phyloP scores from a whole-genome alignment of 1,140 invertebrate genomes.

The Bombus polaris region DNA sequence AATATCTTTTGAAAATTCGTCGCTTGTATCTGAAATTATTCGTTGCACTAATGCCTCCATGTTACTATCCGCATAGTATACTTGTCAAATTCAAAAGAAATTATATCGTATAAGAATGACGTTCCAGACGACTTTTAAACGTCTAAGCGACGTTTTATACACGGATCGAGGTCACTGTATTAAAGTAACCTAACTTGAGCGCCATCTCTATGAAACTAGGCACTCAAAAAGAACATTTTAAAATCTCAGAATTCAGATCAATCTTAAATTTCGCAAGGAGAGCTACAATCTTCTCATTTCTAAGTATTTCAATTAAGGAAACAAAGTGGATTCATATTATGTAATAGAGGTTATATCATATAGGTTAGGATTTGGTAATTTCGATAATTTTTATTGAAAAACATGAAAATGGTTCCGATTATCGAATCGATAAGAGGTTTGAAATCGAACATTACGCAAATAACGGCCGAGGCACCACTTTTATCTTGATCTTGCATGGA shows the following conservation, averaged over 20 bases:
- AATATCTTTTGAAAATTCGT: constrained; percentile 68
- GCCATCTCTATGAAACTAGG: neutral
- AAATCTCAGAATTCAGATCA: neutral
- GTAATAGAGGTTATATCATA: neutral
- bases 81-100: neutral
- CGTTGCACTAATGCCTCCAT: constrained; percentile 66
- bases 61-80: neutral
- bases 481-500: neutral
- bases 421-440: neutral
- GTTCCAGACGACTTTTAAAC: neutral
- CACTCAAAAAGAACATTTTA: neutral
- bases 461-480: neutral
- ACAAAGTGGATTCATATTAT: neutral
- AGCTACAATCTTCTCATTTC: too few species aligned
- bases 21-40: constrained; percentile 62
- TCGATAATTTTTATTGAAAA: too few species aligned
- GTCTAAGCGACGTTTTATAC: neutral
- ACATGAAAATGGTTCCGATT: neutral
- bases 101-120: neutral
- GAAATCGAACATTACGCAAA: neutral
- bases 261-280: neutral
- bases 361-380: neutral
- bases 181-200: neutral
- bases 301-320: neutral
- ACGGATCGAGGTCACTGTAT: neutral